Base-by-base conservation (phyloP, 2,888 invertebrate species). In the Napeogenes inachia region DNA sequence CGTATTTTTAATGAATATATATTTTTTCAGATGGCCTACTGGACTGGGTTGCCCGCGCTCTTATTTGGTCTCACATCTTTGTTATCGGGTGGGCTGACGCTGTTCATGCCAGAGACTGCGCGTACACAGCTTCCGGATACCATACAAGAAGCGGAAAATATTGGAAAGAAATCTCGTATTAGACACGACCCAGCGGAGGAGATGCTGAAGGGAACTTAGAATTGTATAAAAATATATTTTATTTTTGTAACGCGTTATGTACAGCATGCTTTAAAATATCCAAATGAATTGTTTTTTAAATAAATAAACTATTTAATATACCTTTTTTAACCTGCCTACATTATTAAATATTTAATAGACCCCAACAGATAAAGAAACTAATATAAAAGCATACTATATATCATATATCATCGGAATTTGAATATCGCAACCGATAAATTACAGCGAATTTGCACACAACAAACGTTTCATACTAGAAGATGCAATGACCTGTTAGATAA, bases 81-180 rank as follows among this genome's bases (percentile, higher is more conserved):
- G 1, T 66, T 85, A 21, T 86, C 88, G 2, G 91, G 91, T 0
- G 73, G 74, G 0, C 76, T 92, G 13, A 85, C 90, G 2, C 72
- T 91, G 32, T 70, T 87, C 4, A 91, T 92, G 81, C 92, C 92
- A 0, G 92, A 92, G 72, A 92, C 92, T 0, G 86, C 91, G 4
- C 78, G 82, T 56, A 74, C 81, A 2, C 87, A 87, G 69, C 77
- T 92, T 13, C 92, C 92, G 0, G 89, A 92, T 75, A 91, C 91
- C 2, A 81, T 92, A 33, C 79, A 80, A 2, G 87, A 92, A 61
- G 91, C 92, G 0, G 88, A 91, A 65, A 70, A 58, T 54, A 87
- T 89, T 61, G 89, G 89, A 0, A 74, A 70, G 57, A 64, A 38
- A 13, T 42, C 47, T 32, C 21, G 45, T 6, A 13, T 58, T 2